Conservation (phyloP, 1,140 invertebrate species). For the Papilio dardanus region DNA sequence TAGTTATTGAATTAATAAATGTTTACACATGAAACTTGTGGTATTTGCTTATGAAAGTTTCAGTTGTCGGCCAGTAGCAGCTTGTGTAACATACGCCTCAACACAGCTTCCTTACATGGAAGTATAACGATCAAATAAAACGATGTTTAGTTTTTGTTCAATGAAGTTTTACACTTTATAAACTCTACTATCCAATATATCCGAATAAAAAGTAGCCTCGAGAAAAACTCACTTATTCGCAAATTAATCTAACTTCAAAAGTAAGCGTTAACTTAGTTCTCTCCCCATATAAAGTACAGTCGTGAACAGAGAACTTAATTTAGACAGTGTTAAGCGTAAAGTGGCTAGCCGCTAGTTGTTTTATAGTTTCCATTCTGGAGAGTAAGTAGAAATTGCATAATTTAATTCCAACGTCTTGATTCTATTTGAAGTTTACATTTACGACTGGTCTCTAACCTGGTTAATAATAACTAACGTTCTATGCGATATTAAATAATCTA, state of each 20-base stretch:
- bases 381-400: neutral
- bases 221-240: neutral
- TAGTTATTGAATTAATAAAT: neutral
- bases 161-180: too few relatives aligned
- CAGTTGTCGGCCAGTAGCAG: neutral
- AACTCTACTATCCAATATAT: too few relatives aligned
- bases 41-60: neutral
- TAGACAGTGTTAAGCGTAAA: neutral
- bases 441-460: neutral
- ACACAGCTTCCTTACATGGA: neutral
- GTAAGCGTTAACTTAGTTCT: neutral
- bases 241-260: neutral
- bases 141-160: too few relatives aligned
- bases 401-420: neutral
- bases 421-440: neutral
- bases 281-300: neutral
- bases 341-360: neutral
- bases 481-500: neutral
- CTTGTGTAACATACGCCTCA: neutral
- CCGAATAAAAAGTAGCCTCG: too few relatives aligned
- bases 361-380: neutral
- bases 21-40: neutral
- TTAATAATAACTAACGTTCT: neutral
- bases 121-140: neutral
- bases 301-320: neutral